Percentiles rank a stretch among this genome's conserved stretches.
These are phyloP conservation scores for Brachycybe producta DNA, from an alignment of 2,888 invertebrate species.

Conservation along the genomic window DNA sequence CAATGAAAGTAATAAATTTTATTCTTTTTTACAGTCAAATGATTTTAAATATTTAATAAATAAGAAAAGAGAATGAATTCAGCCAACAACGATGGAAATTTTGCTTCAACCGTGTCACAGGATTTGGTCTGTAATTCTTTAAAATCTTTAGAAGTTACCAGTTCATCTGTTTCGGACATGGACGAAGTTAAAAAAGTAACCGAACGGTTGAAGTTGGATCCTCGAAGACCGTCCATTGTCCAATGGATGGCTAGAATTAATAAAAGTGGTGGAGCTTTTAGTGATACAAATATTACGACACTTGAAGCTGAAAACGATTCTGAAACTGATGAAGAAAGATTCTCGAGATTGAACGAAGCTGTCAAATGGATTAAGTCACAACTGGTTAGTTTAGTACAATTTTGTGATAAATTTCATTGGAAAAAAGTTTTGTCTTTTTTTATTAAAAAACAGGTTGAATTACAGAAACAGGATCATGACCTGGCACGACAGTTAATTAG, in stretches of 20 bases:
- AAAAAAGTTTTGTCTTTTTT: not conserved
- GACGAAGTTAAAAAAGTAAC: slow-evolving; percentile 9
- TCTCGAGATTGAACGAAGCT: slow-evolving; percentile 1
- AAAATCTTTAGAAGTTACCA: no score
- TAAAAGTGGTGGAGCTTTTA: not conserved
- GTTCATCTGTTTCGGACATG: no score
- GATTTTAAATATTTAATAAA: no score
- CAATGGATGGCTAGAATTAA: slow-evolving; percentile 2
- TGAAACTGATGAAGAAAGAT: not conserved
- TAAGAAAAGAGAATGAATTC: no score
- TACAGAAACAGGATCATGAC: not conserved
- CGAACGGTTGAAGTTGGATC: slow-evolving; percentile 8
- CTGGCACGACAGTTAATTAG: slow-evolving; percentile 6
- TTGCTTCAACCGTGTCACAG: no score
- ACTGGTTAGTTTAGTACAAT: slow-evolving; percentile 9
- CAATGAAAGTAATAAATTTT: no score
- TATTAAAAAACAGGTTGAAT: slow-evolving; percentile 8
- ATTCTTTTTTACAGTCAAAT: no score
- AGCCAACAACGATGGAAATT: no score
- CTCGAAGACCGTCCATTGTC: slow-evolving; percentile 1
- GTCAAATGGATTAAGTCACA: slow-evolving; percentile 2
- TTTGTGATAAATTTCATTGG: not conserved
- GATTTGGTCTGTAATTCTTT: no score
- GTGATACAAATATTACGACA: not conserved
- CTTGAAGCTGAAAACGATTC: not conserved